A percentile compares a stretch with the other conserved stretches of the same genome.
Evolutionary conservation across 1,140 invertebrate genomes (phyloP).

Genomic region (Drosophila orosa): DNA sequence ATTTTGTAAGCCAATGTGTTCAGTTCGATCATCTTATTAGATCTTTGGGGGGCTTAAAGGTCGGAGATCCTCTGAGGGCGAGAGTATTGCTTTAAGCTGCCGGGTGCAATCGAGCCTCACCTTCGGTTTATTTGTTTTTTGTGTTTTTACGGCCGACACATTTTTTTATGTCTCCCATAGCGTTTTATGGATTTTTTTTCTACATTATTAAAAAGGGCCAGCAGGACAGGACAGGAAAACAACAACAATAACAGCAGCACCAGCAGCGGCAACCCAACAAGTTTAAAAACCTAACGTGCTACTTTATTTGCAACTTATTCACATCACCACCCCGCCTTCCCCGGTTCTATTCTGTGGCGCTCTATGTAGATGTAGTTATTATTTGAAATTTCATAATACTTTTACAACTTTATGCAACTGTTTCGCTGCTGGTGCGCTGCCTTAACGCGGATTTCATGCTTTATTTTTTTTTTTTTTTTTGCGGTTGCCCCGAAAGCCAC

Average conservation of each 20-base stretch:
- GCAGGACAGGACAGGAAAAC: conserved; percentile 26
- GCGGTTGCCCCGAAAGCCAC: conserved; percentile 17
- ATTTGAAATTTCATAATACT: conserved; percentile 82
- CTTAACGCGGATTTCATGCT: conserved; percentile 77
- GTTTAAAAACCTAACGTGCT: conserved; percentile 50
- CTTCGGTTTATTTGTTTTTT: conserved; percentile 47
- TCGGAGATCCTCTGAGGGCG: conserved; percentile 6
- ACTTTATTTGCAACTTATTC: conserved; percentile 74
- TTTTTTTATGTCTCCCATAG: conserved; percentile 73
- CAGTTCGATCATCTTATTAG: conserved; percentile 34
- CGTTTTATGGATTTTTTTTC: conserved; percentile 68
- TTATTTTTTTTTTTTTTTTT: conserved; percentile 66
- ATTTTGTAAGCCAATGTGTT: conserved; percentile 42
- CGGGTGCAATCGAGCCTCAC: conserved; percentile 12
- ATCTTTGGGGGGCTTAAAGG: conserved; percentile 5
- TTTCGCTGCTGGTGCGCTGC: conserved; percentile 50
- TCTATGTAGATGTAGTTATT: conserved; percentile 75
- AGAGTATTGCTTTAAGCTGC: conserved; percentile 9
- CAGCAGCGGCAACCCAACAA: conserved; percentile 37
- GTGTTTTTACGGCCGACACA: conserved; percentile 56
- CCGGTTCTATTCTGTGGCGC: neutral
- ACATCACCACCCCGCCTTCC: conserved; percentile 40
- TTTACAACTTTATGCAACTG: conserved; percentile 82
- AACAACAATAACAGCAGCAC: neutral
- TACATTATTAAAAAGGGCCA: conserved; percentile 59